Base-by-base conservation (phyloP, 2,888 invertebrate genomes). In the Ormia ochracea region DNA sequence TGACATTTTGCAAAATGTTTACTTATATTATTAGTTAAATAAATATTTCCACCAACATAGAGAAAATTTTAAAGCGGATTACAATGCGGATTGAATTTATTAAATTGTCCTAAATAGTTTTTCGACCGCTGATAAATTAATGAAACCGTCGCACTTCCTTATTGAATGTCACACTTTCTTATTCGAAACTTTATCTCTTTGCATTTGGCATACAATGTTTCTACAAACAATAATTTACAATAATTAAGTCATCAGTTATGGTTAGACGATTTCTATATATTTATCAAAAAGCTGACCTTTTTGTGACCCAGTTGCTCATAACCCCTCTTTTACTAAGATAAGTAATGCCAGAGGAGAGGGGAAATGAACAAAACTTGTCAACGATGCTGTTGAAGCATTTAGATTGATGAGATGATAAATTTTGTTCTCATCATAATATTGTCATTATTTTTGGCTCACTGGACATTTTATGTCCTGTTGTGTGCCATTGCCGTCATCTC, bases 381-480 rank as follows among this genome's bases (percentile, higher is more conserved):
- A 23, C 41, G 73, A 70, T 84, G 84, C 87, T 87, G 87, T 84
- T 86, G 85, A 85, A 85, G 84, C 82, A 83, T 78, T 85, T 86
- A 87, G 86, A 87, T 87, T 87, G 86, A 87, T 87, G 70, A 45
- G 33, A 36, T 72, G 86, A 86, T 86, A 84, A 83, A 68, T 78
- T 69, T 41, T 79, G 43, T 81, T 50, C 66, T 36, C 66, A 56
- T 80, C 83, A 83, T 87, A 86, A 87, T 86, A 83, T 85, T 86
- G 84, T 85, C 84, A 87, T 85, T 86, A 84, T 83, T 84, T 68
- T 78, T 80, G 83, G 81, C 83, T 87, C 86, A 85, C 83, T 85
- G 85, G 83, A 82, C 87, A 83, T 82, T 72, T 79, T 70, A 75
- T 79, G 78, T 78, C 83, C 83, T 82, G 80, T 78, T 82, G 82